Evolutionary conservation across 2,888 invertebrate species (phyloP), one percentile per base, ranked within the genome.

Genomic region (Athrips mouffetella): DNA sequence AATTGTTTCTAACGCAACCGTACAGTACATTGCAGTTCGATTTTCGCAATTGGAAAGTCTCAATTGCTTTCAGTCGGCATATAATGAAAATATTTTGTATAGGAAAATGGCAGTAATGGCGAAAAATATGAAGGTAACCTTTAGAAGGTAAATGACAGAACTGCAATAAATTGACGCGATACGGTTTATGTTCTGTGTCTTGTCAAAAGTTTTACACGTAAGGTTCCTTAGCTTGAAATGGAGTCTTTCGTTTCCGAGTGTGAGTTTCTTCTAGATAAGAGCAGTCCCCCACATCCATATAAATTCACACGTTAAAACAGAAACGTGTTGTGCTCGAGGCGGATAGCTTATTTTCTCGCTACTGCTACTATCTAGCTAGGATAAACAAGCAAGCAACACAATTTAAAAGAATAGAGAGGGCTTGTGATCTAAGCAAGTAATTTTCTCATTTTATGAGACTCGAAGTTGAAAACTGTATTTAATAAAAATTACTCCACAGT

Each of bases 1-100:
- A 80, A 80, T 80, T 79, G 74, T 79, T 77, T 76, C 73, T 70
- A 70, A 68, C 67, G 61, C 67, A 76, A 76, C 66, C 68, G 67
- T 74, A 68, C 61, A 70, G 55, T 48, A 63, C 66, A 69, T 65
- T 64, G 55, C 52, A 55, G 52, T 60, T 62, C 59, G 55, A 62
- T 65, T 56, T 50, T 49, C 51, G 54, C 57, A 52, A 57, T 56
- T 49, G 54, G 53, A 45, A 45, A 18, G 27, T 47, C 16, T 23
- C 33, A 39, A 47, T 39, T 46, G 46, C 37, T 45, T 33, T 33
- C 31, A 11, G 21, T 33, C 29, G 25, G 16, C 18, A n/a, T 18
- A 30, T 30, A 42, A 29, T 18, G 27, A 42, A 29, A 42, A 30
- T 30, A 42, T 29, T 42, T 16, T 42, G n/a, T 29, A 30, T 30